These are phyloP conservation scores for Malthinus flaveolus DNA, from an alignment of 2,888 invertebrate genomes.

Conservation along the genomic window DNA sequence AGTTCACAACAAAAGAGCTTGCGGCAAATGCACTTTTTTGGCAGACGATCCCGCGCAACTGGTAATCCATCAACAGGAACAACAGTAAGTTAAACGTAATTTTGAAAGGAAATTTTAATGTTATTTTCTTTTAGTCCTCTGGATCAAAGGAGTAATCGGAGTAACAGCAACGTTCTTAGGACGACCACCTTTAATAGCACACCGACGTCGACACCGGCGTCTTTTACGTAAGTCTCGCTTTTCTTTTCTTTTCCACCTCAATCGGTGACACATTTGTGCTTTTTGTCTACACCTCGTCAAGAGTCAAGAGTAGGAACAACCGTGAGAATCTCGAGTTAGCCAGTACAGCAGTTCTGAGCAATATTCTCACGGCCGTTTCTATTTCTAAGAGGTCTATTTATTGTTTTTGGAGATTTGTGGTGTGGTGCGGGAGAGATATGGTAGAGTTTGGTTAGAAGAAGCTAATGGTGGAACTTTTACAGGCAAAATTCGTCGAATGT, in stretches of 20 bases:
- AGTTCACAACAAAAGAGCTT: slow-evolving; percentile 89
- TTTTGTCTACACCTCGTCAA: no score
- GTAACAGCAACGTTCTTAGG: slow-evolving; percentile 56
- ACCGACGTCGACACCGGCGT: slow-evolving; percentile 8
- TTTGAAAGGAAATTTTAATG: not conserved
- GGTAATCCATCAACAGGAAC: slow-evolving; percentile 75
- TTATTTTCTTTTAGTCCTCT: slow-evolving; percentile 58
- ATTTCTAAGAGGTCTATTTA: no score
- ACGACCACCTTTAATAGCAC: slow-evolving; percentile 44
- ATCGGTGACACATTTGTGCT: no score
- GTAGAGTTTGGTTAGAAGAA: no score
- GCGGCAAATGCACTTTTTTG: slow-evolving; percentile 85
- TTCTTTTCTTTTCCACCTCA: not conserved
- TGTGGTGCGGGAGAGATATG: no score
- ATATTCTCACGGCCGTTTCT: no score
- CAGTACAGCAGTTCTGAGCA: no score
- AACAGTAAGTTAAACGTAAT: slow-evolving; percentile 64
- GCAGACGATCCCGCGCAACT: slow-evolving; percentile 83
- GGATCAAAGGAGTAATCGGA: slow-evolving; percentile 64
- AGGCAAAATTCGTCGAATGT: slow-evolving; percentile 34
- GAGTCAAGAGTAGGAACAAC: no score
- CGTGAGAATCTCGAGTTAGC: no score
- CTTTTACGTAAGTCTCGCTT: slow-evolving; percentile 11
- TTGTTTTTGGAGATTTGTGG: no score
- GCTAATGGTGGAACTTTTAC: not conserved